Conservation (phyloP, 2,797 vertebrate genomes). For the Cryptoprocta ferox region DNA sequence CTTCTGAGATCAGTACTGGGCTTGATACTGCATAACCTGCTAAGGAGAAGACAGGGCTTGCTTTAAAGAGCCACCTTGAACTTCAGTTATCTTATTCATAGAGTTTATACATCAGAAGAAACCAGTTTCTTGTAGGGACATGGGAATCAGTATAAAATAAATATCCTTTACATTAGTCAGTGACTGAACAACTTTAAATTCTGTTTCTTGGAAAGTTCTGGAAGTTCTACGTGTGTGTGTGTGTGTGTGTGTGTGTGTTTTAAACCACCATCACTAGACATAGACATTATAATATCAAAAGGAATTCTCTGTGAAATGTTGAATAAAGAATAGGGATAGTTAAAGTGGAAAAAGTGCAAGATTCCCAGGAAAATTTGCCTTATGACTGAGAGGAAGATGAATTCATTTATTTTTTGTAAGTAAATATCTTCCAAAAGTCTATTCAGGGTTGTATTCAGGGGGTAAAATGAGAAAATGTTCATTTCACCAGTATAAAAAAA, state of each 20-base stretch:
- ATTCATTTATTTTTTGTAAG: constrained; percentile 61
- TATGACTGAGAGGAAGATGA: constrained; percentile 57
- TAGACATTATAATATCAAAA: constrained; percentile 48
- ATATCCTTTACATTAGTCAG: background rate
- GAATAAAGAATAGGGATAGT: constrained; percentile 24
- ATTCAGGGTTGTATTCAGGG: constrained; percentile 33
- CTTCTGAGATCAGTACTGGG: background rate
- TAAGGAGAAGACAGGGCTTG: background rate
- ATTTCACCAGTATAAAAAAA: constrained; percentile 40
- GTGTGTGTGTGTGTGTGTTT: background rate
- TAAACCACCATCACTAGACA: background rate
- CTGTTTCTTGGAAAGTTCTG: background rate
- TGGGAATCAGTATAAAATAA: background rate
- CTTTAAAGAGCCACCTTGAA: background rate
- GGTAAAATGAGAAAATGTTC: constrained; percentile 54
- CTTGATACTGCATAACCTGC: accelerated
- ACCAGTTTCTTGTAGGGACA: background rate
- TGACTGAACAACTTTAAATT: background rate
- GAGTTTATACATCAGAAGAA: background rate
- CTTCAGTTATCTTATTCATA: background rate
- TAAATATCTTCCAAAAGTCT: constrained; percentile 64
- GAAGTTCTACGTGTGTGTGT: background rate
- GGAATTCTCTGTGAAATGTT: constrained; percentile 39
- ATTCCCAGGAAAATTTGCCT: constrained; percentile 47
- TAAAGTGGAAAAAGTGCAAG: background rate